Evolutionary conservation across 1,140 invertebrate species (phyloP).

Genomic region (Ooceraea biroi): DNA sequence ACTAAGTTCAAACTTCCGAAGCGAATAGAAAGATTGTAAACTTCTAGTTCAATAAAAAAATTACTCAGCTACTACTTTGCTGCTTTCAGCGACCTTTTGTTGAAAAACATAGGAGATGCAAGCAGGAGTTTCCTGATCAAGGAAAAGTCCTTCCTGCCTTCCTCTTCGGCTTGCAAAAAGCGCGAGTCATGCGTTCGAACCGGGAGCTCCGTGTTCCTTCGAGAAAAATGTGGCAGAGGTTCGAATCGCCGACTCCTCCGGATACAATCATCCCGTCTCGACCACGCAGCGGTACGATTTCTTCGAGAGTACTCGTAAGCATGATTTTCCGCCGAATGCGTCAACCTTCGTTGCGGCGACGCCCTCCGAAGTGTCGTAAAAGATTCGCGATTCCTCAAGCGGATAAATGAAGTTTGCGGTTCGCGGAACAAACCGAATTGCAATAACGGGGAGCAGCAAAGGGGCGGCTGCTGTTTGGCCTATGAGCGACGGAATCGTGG

Average conservation of each 20-base stretch:
- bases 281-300: slow-evolving; percentile 45
- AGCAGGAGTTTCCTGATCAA: slow-evolving; percentile 36
- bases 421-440: slow-evolving; percentile 53
- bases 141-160: slow-evolving; percentile 29
- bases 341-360: slow-evolving; percentile 44
- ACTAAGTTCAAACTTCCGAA: neutral
- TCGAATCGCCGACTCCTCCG: slow-evolving; percentile 46
- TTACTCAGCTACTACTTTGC: neutral
- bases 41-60: slow-evolving; percentile 30
- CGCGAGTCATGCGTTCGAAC: slow-evolving; percentile 31
- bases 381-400: slow-evolving; percentile 49
- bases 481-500: slow-evolving; percentile 7
- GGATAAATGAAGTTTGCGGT: slow-evolving; percentile 59
- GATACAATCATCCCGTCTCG: slow-evolving; percentile 43
- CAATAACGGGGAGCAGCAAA: slow-evolving; percentile 14
- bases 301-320: slow-evolving; percentile 54
- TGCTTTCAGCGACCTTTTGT: slow-evolving; percentile 21
- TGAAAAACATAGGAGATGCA: slow-evolving; percentile 42
- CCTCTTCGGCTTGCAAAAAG: slow-evolving; percentile 25
- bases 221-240: slow-evolving; percentile 47
- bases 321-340: slow-evolving; percentile 62
- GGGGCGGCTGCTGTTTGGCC: neutral
- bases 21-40: neutral
- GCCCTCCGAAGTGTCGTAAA: slow-evolving; percentile 45
- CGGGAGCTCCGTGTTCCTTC: slow-evolving; percentile 23